Evolutionary conservation across 2,888 invertebrate species (phyloP).

Genomic region (Saturnia japonica): DNA sequence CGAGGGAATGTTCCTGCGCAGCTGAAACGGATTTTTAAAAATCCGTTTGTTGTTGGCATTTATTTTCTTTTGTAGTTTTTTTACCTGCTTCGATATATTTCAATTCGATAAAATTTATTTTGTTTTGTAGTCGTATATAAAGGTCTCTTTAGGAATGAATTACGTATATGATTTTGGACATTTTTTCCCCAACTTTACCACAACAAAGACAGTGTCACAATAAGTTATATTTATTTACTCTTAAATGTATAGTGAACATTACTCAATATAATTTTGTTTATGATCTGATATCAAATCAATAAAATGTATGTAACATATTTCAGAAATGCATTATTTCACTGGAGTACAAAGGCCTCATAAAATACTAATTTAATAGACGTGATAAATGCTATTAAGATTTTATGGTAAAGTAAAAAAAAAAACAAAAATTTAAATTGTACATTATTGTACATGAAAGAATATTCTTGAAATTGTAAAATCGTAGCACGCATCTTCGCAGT

Average conservation of each 20-base stretch:
- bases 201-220: not conserved
- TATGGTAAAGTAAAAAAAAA: not conserved
- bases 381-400: no score
- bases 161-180: not conserved
- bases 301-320: no score
- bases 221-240: not conserved
- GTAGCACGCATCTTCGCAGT: not conserved
- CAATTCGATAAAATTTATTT: no score
- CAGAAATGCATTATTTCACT: not conserved
- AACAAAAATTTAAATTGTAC: not conserved
- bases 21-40: no score
- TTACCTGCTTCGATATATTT: not conserved
- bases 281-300: not conserved
- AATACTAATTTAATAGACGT: no score
- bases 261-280: not conserved
- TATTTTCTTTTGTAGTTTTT: not conserved
- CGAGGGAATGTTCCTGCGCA: no score
- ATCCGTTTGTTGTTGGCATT: no score
- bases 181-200: not conserved
- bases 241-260: not conserved
- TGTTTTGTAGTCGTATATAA: not conserved
- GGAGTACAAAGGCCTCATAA: no score
- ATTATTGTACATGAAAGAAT: not conserved
- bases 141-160: not conserved
- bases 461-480: not conserved